phyloP scores from a whole-genome alignment of 2,888 invertebrate genomes.

The Cremastinae sp. region DNA sequence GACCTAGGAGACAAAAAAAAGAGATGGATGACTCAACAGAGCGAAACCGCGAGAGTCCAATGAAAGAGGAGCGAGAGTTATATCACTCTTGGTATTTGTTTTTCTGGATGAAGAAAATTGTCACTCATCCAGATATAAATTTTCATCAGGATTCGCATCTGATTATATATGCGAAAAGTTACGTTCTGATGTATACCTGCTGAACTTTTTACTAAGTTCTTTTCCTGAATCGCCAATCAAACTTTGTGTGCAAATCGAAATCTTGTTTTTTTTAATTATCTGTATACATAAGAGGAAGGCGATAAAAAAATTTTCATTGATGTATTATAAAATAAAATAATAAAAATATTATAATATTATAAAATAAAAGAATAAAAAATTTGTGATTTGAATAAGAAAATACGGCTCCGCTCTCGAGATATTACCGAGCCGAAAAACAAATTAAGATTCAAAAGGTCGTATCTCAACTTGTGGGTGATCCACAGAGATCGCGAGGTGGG shows the following conservation, averaged over 20 bases:
- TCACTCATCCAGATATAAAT: constrained; percentile 13
- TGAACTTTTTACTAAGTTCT: constrained; percentile 12
- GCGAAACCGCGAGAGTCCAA: no score
- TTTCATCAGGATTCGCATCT: constrained; percentile 7
- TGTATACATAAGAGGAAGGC: no score
- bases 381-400: no score
- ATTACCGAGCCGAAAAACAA: no score
- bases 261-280: background rate
- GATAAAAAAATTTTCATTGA: no score
- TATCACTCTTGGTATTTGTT: constrained; percentile 60
- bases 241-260: constrained; percentile 47
- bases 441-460: no score
- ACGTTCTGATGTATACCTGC: background rate
- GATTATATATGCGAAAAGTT: constrained; percentile 7
- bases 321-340: no score
- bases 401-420: no score
- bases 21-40: background rate
- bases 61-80: constrained; percentile 52
- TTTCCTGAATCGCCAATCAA: constrained; percentile 38
- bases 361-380: no score
- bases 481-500: no score
- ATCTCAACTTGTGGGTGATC: no score
- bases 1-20: background rate
- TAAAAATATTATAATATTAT: no score
- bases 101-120: constrained; percentile 28